These are phyloP conservation scores for Lacanobia oleracea DNA, from an alignment of 2,888 invertebrate genomes.

Conservation along the genomic window DNA sequence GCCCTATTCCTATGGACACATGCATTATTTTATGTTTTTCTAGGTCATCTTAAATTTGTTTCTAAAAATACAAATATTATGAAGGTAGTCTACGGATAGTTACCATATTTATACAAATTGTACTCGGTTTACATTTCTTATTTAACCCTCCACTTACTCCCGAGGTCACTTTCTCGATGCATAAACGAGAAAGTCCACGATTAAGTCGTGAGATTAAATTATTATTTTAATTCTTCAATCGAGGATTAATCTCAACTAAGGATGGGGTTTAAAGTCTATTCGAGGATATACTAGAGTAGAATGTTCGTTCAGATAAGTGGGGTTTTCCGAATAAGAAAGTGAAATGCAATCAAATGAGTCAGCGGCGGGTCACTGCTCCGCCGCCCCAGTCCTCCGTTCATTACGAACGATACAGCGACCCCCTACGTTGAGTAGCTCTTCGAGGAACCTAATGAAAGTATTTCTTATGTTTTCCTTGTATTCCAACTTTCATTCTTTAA, in stretches of 20 bases:
- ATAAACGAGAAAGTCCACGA: slow-evolving; percentile 66
- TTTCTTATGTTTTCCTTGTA: slow-evolving; percentile 59
- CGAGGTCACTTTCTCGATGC: slow-evolving; percentile 70
- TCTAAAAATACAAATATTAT: slow-evolving; percentile 14
- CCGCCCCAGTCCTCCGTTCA: slow-evolving; percentile 60
- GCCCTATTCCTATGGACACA: background rate
- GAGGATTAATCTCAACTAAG: slow-evolving; percentile 35
- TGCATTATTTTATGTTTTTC: background rate
- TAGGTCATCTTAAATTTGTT: background rate
- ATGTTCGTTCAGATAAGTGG: slow-evolving; percentile 59
- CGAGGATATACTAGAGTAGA: slow-evolving; percentile 45
- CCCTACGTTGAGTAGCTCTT: slow-evolving; percentile 59
- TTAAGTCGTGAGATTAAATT: slow-evolving; percentile 59
- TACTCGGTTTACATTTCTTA: slow-evolving; percentile 63
- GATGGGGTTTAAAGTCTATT: slow-evolving; percentile 15
- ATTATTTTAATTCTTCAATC: slow-evolving; percentile 54
- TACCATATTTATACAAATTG: slow-evolving; percentile 58
- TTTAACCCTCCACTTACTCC: slow-evolving; percentile 67
- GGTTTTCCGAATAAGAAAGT: slow-evolving; percentile 80
- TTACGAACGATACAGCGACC: slow-evolving; percentile 60
- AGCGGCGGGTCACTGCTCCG: slow-evolving; percentile 71
- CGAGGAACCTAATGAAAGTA: slow-evolving; percentile 76
- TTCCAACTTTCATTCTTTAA: slow-evolving; percentile 60
- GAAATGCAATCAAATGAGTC: slow-evolving; percentile 77
- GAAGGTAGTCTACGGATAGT: slow-evolving; percentile 36